Percentiles rank a stretch among this genome's conserved stretches.
These are phyloP conservation scores for Acrocephalus scirpaceus DNA, from an alignment of 2,797 vertebrate genomes.

Conservation along the genomic window DNA sequence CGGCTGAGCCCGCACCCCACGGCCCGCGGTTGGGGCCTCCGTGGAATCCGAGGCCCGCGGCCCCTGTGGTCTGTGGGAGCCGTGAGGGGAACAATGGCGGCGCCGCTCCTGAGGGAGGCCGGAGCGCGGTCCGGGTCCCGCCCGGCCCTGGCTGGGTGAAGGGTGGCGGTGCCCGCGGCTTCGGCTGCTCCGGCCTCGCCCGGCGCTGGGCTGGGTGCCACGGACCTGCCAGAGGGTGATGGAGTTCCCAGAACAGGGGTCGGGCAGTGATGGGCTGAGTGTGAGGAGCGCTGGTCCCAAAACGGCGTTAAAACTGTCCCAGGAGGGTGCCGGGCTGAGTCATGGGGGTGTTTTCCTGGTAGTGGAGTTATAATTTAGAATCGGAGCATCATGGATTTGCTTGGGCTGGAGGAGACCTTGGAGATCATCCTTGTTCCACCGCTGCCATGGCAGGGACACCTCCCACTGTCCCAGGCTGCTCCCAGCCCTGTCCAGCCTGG, in stretches of 20 bases:
- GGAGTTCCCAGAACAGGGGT: fast-evolving
- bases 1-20: too few relatives aligned
- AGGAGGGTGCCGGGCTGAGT: fast-evolving
- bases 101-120: background rate
- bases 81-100: background rate
- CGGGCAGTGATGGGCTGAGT: fast-evolving
- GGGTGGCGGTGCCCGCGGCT: background rate
- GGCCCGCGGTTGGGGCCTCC: background rate
- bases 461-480: background rate
- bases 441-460: background rate
- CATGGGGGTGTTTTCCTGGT: too few relatives aligned
- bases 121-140: background rate
- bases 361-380: fast-evolving
- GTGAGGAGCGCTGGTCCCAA: fast-evolving
- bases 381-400: background rate
- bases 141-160: background rate
- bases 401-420: background rate
- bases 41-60: too few relatives aligned
- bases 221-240: fast-evolving
- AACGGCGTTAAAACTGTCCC: fast-evolving
- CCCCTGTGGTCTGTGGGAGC: background rate
- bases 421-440: fast-evolving
- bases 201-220: background rate
- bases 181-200: background rate
- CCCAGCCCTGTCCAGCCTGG: background rate